Base-by-base conservation (phyloP, 2,113 vertebrate species). In the Dipodomys stephensi region DNA sequence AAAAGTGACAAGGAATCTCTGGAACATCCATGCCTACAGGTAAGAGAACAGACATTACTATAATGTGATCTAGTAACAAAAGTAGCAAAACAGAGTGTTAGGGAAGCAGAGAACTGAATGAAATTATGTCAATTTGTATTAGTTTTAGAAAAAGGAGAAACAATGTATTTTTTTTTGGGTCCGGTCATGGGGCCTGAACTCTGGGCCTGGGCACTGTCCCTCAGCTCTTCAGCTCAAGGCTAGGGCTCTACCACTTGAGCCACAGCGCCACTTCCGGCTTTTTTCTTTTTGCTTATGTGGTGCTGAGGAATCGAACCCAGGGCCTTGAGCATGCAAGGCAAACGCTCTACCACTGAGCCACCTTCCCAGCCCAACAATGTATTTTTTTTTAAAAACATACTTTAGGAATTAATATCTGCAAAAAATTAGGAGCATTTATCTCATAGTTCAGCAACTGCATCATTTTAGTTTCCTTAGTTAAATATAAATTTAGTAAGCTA, bases 391-490 rank as follows among this genome's bases (percentile, higher is more conserved):
- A 35, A 35, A 35, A 35, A 35, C 35, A 35, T 35, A 7, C 73
- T 79, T 79, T 81, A 82, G 20, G 60, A 89, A 91, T 53, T 92
- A 87, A 49, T 81, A 44, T 86, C 60, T 73, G 4, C 53, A 15
- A 30, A 73, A 91, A 89, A 78, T 83, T 82, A 73, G 7, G 88
- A 91, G 71, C 30, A 74, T 83, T 68, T 86, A 69, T 73, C n/a
- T 35, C 79, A 64, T 32, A 39, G 85, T 60, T 78, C 6, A 78
- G 39, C 13, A 71, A 69, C 46, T 85, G 25, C n/a, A 67, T 67
- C 35, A 89, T 53, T 79, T 91, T 77, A 78, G 82, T 85, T 62
- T 93, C 68, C 73, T 73, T 91, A 68, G 7, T 78, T 93, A 92
- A 83, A 92, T 83, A 80, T 80, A 93, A 39, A 39, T 39, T 39